Percentiles rank a stretch among this genome's conserved stretches.
These are phyloP conservation scores for Okapia johnstoni DNA, from an alignment of 2,113 vertebrate species.

Conservation along the genomic window DNA sequence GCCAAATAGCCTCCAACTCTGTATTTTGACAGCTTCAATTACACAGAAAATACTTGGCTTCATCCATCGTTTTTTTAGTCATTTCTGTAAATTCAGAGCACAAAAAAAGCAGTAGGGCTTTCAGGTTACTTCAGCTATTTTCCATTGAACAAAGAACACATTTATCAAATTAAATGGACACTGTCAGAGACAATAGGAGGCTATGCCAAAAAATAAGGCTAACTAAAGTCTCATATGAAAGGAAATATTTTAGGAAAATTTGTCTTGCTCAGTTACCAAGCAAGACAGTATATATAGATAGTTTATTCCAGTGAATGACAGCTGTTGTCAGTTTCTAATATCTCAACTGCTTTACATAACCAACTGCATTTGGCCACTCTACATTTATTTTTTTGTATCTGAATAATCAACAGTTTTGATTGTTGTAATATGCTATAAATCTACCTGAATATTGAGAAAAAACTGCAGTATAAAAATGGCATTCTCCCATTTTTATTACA, in stretches of 20 bases:
- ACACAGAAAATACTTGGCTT: background rate
- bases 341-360: background rate
- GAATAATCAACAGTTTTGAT: background rate
- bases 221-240: background rate
- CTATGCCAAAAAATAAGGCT: background rate
- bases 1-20: background rate
- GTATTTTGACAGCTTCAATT: conserved; percentile 1
- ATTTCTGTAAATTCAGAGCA: background rate
- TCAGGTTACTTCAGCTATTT: background rate
- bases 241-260: background rate
- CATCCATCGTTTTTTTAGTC: background rate
- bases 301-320: background rate
- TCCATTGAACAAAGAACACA: background rate
- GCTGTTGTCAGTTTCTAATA: background rate
- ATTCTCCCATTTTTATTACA: background rate
- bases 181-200: background rate
- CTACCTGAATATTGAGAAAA: background rate
- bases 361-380: background rate
- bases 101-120: background rate
- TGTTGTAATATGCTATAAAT: background rate
- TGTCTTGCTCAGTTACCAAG: background rate
- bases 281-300: background rate
- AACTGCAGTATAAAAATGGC: background rate
- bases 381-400: background rate
- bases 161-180: conserved; percentile 1